phyloP scores from a whole-genome alignment of 2,797 vertebrate genomes.

The Perodicticus potto region DNA sequence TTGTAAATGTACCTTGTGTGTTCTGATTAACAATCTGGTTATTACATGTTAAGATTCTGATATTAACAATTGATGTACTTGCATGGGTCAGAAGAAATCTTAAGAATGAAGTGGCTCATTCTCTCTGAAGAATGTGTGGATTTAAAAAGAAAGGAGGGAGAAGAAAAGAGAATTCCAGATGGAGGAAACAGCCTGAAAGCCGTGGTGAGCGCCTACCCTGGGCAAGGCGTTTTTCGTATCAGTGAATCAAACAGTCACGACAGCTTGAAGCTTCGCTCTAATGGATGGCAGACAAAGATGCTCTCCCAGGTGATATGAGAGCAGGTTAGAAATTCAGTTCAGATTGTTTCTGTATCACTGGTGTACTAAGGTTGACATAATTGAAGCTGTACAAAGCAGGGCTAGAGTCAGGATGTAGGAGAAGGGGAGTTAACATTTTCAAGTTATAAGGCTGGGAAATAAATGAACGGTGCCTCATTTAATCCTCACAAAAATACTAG shows the following conservation, averaged over 20 bases:
- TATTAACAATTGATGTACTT: not conserved
- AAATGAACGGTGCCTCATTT: not conserved
- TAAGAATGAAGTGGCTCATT: not conserved
- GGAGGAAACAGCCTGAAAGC: not conserved
- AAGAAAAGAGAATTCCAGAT: not conserved
- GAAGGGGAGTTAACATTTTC: not conserved
- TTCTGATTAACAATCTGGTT: not conserved
- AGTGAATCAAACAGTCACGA: not conserved
- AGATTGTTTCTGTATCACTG: not conserved
- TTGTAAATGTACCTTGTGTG: not conserved
- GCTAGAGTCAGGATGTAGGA: not conserved
- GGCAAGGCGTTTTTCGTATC: not conserved
- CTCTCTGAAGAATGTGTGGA: not conserved
- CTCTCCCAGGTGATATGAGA: not conserved
- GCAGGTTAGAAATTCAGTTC: not conserved
- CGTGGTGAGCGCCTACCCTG: not conserved
- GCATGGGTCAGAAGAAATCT: not conserved
- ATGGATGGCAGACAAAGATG: not conserved
- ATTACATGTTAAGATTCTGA: not conserved
- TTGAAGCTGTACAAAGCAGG: not conserved
- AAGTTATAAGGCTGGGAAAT: not conserved
- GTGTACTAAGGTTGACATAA: not conserved
- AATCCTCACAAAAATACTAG: not conserved
- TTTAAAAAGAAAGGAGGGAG: not conserved
- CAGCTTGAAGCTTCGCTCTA: not conserved